Base-by-base conservation (phyloP, 2,888 invertebrate genomes). In the Cerceris rybyensis region DNA sequence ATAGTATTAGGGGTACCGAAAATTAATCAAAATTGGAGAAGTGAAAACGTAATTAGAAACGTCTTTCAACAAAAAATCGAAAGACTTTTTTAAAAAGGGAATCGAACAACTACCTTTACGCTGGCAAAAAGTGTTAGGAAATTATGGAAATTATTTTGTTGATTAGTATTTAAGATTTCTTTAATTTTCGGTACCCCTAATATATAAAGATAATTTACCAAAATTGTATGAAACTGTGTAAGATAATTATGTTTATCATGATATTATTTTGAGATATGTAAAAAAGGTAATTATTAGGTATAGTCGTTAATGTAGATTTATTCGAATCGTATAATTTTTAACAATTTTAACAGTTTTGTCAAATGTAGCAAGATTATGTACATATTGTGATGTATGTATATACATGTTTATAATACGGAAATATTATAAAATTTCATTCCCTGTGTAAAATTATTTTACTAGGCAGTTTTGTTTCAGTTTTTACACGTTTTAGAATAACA, bases 311-410 rank as follows among this genome's bases (percentile, higher is more conserved):
- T 60, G 11, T 46, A 9, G 59, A 54, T 67, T 54, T 13, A 55
- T 65, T 78, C 4, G 13, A 46, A 28, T 61, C 49, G 41, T 11
- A 54, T 11, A n/a, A 42, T 59, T 17, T 55, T 61, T 43, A 71
- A 54, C 8, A n/a, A 42, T 59, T 17, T 55, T 61, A 50, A 71
- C 41, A 72, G 49, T 70, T 42, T 54, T 68, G 63, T 70, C 55
- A 66, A 72, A 65, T 63, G 17, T 68, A 66, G n/a, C 42, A 69
- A 73, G 69, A 78, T 63, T 61, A 39, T 69, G 7, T 63, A 46
- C 43, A 65, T 43, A 66, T 8, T 55, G 46, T 74, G 28, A 28
- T 28, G 28, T 28, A 28, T 28, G 28, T 28, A 28, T 28, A 28
- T 28, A 28, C 28, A 28, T 4, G 28, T 28, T 28, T 28, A 28